Evolutionary conservation across 2,888 invertebrate species (phyloP), one percentile per base, ranked within the genome.

Genomic region (Drosophila differens): DNA sequence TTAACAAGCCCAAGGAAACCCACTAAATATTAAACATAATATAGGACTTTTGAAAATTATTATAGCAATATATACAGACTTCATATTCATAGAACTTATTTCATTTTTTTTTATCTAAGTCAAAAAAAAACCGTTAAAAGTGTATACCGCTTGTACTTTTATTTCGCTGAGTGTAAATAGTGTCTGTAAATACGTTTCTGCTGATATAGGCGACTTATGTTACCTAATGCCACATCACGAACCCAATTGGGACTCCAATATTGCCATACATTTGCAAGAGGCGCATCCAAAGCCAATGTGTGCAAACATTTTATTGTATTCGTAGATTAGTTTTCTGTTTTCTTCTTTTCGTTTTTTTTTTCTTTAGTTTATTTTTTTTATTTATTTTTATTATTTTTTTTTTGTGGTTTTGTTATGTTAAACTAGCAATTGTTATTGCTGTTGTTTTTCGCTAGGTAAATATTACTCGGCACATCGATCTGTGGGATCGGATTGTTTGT

Each of bases 221-320:
- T 89, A 86, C 82, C 82, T 81, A 84, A 85, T 76, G 76, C 81
- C 81, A 73, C 71, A 75, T 59, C 70, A 55, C 39, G 44, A 61
- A 65, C 5, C 30, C 59, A 49, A 67, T 60, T 70, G 53, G 47
- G n/a, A 35, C 54, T 47, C 35, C 58, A 58, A 54, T 49, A 33
- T 59, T 74, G 54, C 66, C 30, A 47, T 41, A 52, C 41, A 52
- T 76, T 71, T 28, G 64, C 64, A 51, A 53, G 30, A 37, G 51
- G 37, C 44, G 71, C 58, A 61, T 58, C 70, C 47, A 64, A 51
- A 73, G 61, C 39, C 33, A 60, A 62, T 61, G 35, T 64, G 47
- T 59, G 63, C 69, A 67, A 63, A 65, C 55, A 61, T 65, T 55
- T 61, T 53, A 59, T 41, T 54, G 54, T 44, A 44, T 58, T 58